Percentiles rank a stretch among this genome's conserved stretches.
These are phyloP conservation scores for Phalanger gymnotis DNA, from an alignment of 2,797 vertebrate genomes.

Conservation along the genomic window DNA sequence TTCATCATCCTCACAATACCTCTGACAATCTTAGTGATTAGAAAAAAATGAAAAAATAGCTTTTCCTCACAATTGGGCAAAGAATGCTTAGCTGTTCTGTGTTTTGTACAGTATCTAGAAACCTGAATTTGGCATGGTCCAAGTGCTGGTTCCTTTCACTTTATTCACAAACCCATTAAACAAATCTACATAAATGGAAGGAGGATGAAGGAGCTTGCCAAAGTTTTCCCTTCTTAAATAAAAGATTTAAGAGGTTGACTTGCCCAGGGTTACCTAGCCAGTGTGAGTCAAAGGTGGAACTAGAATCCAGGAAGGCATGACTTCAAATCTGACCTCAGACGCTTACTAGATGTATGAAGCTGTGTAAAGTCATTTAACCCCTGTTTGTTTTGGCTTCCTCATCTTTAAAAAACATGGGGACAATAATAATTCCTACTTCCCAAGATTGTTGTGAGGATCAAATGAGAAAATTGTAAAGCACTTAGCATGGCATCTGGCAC, in stretches of 20 bases:
- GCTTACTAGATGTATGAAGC: neutral
- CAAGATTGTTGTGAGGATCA: neutral
- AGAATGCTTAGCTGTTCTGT: neutral
- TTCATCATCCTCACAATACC: neutral
- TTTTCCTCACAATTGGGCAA: neutral
- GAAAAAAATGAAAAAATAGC: neutral
- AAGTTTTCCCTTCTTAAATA: no score
- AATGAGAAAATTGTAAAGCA: neutral
- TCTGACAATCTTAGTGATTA: neutral
- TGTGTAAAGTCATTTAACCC: neutral
- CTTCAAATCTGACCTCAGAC: neutral
- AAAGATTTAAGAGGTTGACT: no score
- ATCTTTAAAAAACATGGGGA: neutral
- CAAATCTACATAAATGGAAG: neutral
- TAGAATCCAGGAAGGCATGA: neutral
- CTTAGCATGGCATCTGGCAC: neutral
- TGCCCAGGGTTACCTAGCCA: no score
- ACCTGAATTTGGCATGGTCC: neutral
- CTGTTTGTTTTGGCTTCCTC: neutral
- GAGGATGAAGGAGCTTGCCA: neutral
- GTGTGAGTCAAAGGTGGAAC: neutral
- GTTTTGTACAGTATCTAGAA: neutral
- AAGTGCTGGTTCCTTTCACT: neutral
- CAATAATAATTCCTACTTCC: no score
- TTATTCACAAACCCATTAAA: neutral